These are phyloP conservation scores for Benitochromis conjunctus DNA, from an alignment of 2,113 vertebrate genomes.

Conservation along the genomic window DNA sequence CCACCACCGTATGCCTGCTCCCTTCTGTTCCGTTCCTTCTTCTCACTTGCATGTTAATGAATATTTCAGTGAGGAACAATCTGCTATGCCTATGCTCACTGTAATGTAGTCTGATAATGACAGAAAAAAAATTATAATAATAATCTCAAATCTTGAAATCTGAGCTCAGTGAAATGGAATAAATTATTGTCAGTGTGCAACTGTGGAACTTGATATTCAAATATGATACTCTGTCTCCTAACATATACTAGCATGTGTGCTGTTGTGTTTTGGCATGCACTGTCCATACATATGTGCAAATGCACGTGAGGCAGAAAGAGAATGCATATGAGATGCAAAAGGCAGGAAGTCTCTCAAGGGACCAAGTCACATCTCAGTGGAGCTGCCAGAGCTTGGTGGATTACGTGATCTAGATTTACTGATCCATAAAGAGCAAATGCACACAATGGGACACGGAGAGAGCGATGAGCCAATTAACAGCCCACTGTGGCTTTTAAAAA, in stretches of 20 bases:
- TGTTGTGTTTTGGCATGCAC: not conserved
- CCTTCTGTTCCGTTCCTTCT: conserved; percentile 35
- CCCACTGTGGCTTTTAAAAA: conserved; percentile 28
- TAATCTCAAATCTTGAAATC: not conserved
- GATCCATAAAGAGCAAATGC: conserved; percentile 23
- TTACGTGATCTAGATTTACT: conserved; percentile 40
- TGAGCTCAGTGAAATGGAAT: not conserved
- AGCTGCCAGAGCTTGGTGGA: conserved; percentile 20
- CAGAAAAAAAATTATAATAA: not conserved
- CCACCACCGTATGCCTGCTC: conserved; percentile 35
- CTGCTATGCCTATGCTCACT: not conserved
- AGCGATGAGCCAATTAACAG: conserved; percentile 52
- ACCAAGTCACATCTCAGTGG: conserved; percentile 19
- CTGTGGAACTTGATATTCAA: not conserved
- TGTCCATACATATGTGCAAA: not conserved
- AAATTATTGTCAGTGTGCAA: not conserved
- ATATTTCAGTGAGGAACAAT: conserved; percentile 55
- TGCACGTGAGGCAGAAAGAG: not conserved
- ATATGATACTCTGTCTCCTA: not conserved
- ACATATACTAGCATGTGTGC: not conserved
- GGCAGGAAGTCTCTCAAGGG: conserved; percentile 2
- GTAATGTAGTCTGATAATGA: not conserved
- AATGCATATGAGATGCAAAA: not conserved
- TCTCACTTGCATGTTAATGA: conserved; percentile 41
- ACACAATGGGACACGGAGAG: not conserved